A percentile compares a stretch with the other conserved stretches of the same genome.
These are phyloP conservation scores for Xanthostigma xanthostigma DNA, from an alignment of 2,888 invertebrate species.

Conservation along the genomic window DNA sequence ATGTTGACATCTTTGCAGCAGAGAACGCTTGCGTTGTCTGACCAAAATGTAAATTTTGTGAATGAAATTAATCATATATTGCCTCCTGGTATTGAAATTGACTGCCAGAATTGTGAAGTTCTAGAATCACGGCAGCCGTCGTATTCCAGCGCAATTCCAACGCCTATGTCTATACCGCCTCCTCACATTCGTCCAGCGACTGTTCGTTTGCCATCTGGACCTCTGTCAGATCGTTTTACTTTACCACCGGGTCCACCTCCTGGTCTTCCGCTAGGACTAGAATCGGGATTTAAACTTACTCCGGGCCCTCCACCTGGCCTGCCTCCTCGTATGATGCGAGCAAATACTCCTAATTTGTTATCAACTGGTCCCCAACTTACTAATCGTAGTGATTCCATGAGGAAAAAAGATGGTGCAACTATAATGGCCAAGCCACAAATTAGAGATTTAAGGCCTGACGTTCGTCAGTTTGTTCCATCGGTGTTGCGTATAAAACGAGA, in stretches of 20 bases:
- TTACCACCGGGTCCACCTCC: slow-evolving; percentile 43
- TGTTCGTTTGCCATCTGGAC: slow-evolving; percentile 38
- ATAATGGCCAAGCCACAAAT: slow-evolving; percentile 96
- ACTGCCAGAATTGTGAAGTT: slow-evolving; percentile 17
- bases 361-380: slow-evolving; percentile 73
- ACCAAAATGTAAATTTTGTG: slow-evolving; percentile 85
- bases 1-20: slow-evolving; percentile 68
- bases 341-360: slow-evolving; percentile 51
- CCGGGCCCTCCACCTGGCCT: slow-evolving; percentile 31
- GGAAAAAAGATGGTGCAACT: slow-evolving; percentile 49
- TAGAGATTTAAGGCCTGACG: slow-evolving; percentile 81
- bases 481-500: slow-evolving; percentile 82
- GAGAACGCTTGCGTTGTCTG: slow-evolving; percentile 75
- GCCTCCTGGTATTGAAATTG: slow-evolving; percentile 23
- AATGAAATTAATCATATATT: slow-evolving; percentile 46
- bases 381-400: slow-evolving; percentile 50
- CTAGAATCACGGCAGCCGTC: slow-evolving; percentile 14
- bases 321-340: slow-evolving; percentile 19
- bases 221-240: slow-evolving; percentile 35
- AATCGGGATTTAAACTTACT: slow-evolving; percentile 38
- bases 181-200: slow-evolving; percentile 33
- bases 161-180: slow-evolving; percentile 42
- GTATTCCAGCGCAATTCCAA: slow-evolving; percentile 32
- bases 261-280: slow-evolving; percentile 46
- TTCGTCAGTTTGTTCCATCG: slow-evolving; percentile 88